phyloP scores from a whole-genome alignment of 1,140 invertebrate species.

The Drosophila watanabei region DNA sequence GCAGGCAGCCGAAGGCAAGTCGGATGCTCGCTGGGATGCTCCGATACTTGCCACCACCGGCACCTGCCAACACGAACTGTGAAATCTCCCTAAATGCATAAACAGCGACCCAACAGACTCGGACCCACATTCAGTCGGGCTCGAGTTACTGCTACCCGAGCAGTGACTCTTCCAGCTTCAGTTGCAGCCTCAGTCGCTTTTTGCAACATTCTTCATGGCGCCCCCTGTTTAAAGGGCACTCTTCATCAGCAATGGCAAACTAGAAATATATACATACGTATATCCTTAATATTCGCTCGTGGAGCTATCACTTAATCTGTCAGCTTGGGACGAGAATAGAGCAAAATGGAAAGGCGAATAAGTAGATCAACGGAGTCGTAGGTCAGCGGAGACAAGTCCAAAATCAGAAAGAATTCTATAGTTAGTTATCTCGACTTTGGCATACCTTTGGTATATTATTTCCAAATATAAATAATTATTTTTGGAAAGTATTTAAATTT shows the following conservation, averaged over 20 bases:
- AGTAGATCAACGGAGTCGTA: conserved; percentile 14
- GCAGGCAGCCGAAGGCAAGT: conserved; percentile 18
- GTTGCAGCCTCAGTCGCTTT: conserved; percentile 32
- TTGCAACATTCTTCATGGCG: conserved; percentile 56
- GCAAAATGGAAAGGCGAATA: conserved; percentile 30
- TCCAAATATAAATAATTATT: not conserved
- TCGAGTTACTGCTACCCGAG: not conserved
- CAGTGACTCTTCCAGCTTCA: conserved; percentile 15
- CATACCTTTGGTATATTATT: not conserved
- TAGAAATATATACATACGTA: conserved; percentile 53
- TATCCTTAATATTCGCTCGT: conserved; percentile 48
- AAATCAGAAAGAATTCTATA: not conserved
- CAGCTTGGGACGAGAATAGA: conserved; percentile 50
- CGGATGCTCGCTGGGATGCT: conserved; percentile 1
- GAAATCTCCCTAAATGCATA: conserved; percentile 63
- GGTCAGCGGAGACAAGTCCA: not conserved
- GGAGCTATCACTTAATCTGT: conserved; percentile 69
- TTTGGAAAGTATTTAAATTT: not conserved
- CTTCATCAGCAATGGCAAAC: conserved; percentile 52
- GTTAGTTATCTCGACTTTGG: not conserved
- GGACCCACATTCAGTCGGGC: conserved; percentile 47
- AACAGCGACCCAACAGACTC: conserved; percentile 49
- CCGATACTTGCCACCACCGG: conserved; percentile 36
- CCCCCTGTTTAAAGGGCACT: conserved; percentile 62
- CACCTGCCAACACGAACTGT: conserved; percentile 16